Base-by-base conservation (phyloP, 2,797 vertebrate species). In the Psittacula derbiana region DNA sequence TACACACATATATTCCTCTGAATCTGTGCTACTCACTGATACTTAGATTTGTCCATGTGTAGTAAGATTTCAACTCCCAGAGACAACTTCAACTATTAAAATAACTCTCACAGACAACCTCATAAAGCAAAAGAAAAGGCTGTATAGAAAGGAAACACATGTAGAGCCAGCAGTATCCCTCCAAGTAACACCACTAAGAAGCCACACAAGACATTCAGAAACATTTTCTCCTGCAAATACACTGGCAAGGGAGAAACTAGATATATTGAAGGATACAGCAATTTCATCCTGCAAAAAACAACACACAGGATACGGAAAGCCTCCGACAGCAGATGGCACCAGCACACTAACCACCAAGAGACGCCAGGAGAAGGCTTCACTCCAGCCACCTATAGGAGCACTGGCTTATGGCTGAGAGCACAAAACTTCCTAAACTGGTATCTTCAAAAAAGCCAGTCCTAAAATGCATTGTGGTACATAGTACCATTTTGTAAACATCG, bases 271-370 rank as follows among this genome's bases (percentile, higher is more conserved):
- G 41, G 24, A 53, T 28, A 53, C 0, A 2, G 8, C 40, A 20
- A 73, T 49, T 52, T 64, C n/a, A 41, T 76, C 24, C 12, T 19
- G 40, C 25, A 64, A 53, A 81, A 74, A 6, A 4, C 2, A 2
- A 8, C 10, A 31, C 10, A 20, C 30, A 81, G 24, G 44, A 47
- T 1, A 2, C 8, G 40, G 40, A 43, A 85, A 75, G 40, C 16
- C 43, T 76, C 90, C 40, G 52, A 85, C 75, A 82, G 74, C 79
- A 85, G 92, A 91, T 89, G 90, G 81, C 87, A 92, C 53, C 58
- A 58, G 53, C 40, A 64, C 47, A 75, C 66, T 80, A 61, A 41
- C 49, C 5, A 16, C 8, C 4, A 1, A 8, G 52, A 71, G 43
- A 16, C 0, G 3, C 5, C 41, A 28, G 33, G 36, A 65, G 36